Evolutionary conservation across 2,797 vertebrate genomes (phyloP), one percentile per base, ranked within the genome.

Genomic region (Salmo trutta): DNA sequence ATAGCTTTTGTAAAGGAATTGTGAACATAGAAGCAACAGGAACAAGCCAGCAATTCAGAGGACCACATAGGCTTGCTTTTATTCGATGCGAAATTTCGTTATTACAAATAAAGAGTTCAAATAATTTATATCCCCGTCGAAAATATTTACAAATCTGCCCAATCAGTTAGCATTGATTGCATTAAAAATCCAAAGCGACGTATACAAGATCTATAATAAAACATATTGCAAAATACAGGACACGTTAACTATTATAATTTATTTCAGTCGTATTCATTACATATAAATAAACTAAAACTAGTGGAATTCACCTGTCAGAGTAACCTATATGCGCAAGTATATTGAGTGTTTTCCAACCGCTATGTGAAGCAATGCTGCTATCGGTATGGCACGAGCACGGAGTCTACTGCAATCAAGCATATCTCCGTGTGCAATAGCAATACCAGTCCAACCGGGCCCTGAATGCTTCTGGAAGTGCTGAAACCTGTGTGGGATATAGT

Each of bases 71-170:
- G n/a, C 15, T 75, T 59, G n/a, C 16, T 75, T 65, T 53, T 14
- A 59, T 27, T 53, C 2, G 33, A 65, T 71, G 31, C 51, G 78
- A 53, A 85, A 81, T 82, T 80, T 59, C 36, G 76, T 80, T 79
- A 80, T 71, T 78, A 69, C 27, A 73, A 84, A 78, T 76, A 33
- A 70, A 75, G 27, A 87, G 67, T 82, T 78, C 64, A 72, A 76
- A 66, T 77, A 76, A 36, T 83, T 3, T 76, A 52, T 73, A 75
- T 74, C 59, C 81, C 80, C 71, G 62, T 75, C 76, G 81, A 83
- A 68, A 87, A 89, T 84, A 88, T 90, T 79, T 76, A 87, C 79
- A 82, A 80, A 41, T 81, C 75, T 85, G 80, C 78, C 81, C 78
- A 79, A 80, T 88, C 84, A 81, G 86, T 90, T 88, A 47, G 10